Evolutionary conservation across 2,797 vertebrate species (phyloP).

Genomic region (Neomorphus geoffroyi): DNA sequence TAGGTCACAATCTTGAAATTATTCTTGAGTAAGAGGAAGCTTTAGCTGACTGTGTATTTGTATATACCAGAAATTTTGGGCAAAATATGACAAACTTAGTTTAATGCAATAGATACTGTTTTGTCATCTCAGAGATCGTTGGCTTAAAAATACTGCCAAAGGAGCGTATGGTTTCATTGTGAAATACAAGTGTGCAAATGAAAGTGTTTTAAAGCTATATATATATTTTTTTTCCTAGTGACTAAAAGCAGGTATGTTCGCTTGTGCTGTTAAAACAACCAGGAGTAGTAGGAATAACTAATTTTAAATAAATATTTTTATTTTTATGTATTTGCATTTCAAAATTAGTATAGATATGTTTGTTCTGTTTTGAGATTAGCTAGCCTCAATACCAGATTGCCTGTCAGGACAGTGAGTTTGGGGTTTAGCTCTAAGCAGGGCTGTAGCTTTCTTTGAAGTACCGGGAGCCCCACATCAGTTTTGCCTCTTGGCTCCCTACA

Average conservation of each 20-base stretch:
- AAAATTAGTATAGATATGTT: background rate
- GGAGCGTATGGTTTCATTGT: background rate
- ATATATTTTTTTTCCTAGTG: background rate
- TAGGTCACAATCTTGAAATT: constrained; percentile 2
- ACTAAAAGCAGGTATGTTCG: background rate
- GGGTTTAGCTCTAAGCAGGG: background rate
- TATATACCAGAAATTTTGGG: background rate
- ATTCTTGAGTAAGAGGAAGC: background rate
- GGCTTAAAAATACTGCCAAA: background rate
- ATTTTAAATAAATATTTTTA: background rate
- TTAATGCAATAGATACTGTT: background rate
- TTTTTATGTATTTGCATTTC: background rate
- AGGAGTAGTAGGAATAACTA: background rate
- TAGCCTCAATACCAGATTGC: background rate
- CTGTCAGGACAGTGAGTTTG: background rate
- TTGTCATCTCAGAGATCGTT: background rate
- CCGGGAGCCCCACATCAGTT: accelerated
- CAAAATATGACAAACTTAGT: background rate
- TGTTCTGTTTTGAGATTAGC: background rate
- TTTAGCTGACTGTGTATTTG: background rate
- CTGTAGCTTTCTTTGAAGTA: background rate
- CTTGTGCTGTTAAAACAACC: background rate
- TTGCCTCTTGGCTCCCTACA: accelerated
- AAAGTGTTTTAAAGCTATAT: background rate
- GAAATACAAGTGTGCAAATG: background rate